Percentiles rank a stretch among this genome's conserved stretches.
These are phyloP conservation scores for Pangasius krempfi DNA, from an alignment of 2,797 vertebrate genomes.

Conservation along the genomic window DNA sequence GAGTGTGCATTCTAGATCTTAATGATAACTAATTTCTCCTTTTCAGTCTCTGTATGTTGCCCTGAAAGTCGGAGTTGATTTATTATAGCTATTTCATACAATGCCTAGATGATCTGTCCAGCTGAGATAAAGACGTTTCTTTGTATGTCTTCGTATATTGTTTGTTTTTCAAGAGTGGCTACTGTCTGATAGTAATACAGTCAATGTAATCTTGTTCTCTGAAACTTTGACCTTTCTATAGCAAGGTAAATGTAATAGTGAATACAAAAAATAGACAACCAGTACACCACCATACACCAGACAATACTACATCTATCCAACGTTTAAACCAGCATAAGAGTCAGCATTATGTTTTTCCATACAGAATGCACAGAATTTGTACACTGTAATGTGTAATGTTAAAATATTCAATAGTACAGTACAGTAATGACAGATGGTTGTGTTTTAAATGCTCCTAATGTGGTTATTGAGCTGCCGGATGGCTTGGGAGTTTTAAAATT, in stretches of 20 bases:
- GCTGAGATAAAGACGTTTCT: not conserved
- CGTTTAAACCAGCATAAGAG: not conserved
- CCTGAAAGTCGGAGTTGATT: conserved; percentile 1
- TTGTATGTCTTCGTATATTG: not conserved
- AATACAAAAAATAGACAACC: not conserved
- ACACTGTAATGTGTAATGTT: not conserved
- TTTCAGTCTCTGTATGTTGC: not conserved
- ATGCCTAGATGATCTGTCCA: conserved; percentile 1
- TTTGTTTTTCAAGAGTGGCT: not conserved
- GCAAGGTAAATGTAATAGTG: not conserved
- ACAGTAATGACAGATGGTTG: not conserved
- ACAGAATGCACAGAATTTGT: not conserved
- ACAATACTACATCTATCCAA: not conserved
- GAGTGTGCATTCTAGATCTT: not conserved
- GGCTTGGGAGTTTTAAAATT: not conserved
- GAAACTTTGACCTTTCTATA: not conserved
- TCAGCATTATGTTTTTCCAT: not conserved
- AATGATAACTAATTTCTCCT: conserved; percentile 13
- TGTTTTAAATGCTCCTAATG: not conserved
- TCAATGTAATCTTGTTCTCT: not conserved
- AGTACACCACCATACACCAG: not conserved
- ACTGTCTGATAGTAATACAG: not conserved
- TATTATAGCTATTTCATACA: conserved; percentile 9
- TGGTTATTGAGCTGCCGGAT: not conserved
- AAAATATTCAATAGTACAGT: not conserved